phyloP scores from a whole-genome alignment of 2,797 vertebrate genomes.

The Heterohyrax brucei region DNA sequence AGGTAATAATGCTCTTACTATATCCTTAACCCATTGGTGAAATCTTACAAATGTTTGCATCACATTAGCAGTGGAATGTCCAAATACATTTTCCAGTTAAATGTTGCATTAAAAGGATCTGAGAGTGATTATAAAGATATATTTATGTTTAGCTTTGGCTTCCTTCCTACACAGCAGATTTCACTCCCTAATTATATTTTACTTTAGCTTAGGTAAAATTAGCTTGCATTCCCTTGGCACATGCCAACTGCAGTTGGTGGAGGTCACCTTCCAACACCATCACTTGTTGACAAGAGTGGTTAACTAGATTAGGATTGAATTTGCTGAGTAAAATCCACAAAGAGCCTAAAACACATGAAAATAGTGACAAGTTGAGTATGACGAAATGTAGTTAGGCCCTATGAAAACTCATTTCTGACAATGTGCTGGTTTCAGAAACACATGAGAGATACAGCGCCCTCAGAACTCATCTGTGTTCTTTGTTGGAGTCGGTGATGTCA shows the following conservation, averaged over 20 bases:
- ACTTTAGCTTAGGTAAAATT: slow-evolving; percentile 75
- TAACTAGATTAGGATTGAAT: slow-evolving; percentile 75
- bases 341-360: slow-evolving; percentile 49
- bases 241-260: slow-evolving; percentile 58
- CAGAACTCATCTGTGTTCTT: not conserved
- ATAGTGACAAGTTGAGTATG: slow-evolving; percentile 64
- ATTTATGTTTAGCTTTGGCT: slow-evolving; percentile 71
- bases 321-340: slow-evolving; percentile 72
- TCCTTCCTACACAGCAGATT: slow-evolving; percentile 63
- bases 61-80: not conserved
- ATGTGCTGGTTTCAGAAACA: slow-evolving; percentile 60
- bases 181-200: slow-evolving; percentile 80
- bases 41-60: slow-evolving; percentile 5
- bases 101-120: not conserved
- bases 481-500: slow-evolving; percentile 43
- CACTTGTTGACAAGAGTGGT: slow-evolving; percentile 72
- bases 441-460: not conserved
- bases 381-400: slow-evolving; percentile 52
- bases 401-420: slow-evolving; percentile 60
- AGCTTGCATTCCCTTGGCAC: slow-evolving; percentile 66
- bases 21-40: not conserved
- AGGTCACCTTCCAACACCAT: slow-evolving; percentile 60
- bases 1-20: not conserved
- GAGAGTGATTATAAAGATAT: slow-evolving; percentile 58
- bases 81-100: slow-evolving; percentile 39